Conservation (phyloP, 2,888 invertebrate species). For the Odontocolon sp. region DNA sequence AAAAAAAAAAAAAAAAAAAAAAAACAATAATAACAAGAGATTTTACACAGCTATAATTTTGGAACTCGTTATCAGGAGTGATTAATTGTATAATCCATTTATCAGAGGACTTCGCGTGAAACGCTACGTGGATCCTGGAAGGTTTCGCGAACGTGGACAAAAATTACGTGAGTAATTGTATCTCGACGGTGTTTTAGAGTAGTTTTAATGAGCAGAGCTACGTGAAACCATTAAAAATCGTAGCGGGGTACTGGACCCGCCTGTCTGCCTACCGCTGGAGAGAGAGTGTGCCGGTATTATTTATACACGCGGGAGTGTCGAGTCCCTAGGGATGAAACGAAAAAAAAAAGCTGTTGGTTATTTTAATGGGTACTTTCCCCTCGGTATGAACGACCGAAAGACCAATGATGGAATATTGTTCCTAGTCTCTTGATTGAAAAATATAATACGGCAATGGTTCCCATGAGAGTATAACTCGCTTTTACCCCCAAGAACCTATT, state of each 20-base stretch:
- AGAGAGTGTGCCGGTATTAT: constrained; percentile 12
- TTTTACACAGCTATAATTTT: not conserved
- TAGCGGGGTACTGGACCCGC: not conserved
- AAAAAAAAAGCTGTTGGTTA: constrained; percentile 6
- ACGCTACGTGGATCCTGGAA: not conserved
- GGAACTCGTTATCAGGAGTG: not conserved
- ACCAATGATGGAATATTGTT: constrained; percentile 30
- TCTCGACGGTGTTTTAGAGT: constrained; percentile 16
- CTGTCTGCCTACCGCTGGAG: not conserved
- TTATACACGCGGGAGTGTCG: constrained; percentile 19
- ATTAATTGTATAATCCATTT: constrained; percentile 17
- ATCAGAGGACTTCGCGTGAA: not conserved
- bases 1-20: too few species aligned
- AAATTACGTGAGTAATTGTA: constrained; percentile 31
- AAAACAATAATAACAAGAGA: not conserved
- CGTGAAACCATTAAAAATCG: constrained; percentile 36
- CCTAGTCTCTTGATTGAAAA: constrained; percentile 18
- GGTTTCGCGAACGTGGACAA: constrained; percentile 15
- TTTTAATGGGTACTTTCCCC: constrained; percentile 29
- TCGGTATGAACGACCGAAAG: not conserved
- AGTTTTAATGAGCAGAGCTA: constrained; percentile 24
- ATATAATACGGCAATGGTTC: constrained; percentile 21
- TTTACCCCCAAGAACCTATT: not conserved
- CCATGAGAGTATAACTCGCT: not conserved
- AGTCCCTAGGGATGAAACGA: constrained; percentile 11